phyloP scores from a whole-genome alignment of 2,888 invertebrate species.

The Rutpela maculata region DNA sequence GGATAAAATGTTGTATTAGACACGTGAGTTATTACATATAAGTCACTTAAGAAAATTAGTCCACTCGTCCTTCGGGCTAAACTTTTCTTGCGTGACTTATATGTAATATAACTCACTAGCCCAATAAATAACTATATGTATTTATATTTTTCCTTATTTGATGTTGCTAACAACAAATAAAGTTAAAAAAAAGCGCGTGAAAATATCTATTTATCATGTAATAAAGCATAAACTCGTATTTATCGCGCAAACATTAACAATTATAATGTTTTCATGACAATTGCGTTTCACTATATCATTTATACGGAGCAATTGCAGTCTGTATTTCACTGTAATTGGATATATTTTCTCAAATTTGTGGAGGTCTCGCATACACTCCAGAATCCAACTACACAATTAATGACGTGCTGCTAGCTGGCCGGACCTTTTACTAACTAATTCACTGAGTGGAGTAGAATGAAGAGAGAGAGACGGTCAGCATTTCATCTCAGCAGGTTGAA shows the following conservation, averaged over 20 bases:
- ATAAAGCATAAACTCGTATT: neutral
- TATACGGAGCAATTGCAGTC: slow-evolving; percentile 15
- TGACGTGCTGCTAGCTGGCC: slow-evolving; percentile 40
- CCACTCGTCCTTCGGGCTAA: too few species aligned
- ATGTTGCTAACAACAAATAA: too few species aligned
- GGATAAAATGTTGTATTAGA: too few species aligned
- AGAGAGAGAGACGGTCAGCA: slow-evolving; percentile 44
- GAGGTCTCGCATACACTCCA: slow-evolving; percentile 25
- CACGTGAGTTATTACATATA: too few species aligned
- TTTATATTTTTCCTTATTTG: too few species aligned
- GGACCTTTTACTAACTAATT: slow-evolving; percentile 42
- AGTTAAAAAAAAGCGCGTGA: too few species aligned
- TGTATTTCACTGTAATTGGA: slow-evolving; percentile 32
- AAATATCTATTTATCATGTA: neutral
- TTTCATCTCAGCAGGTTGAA: slow-evolving; percentile 51
- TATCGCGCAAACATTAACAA: neutral
- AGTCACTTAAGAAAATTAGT: too few species aligned
- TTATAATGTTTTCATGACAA: neutral
- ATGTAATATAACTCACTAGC: too few species aligned
- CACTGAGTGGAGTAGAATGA: slow-evolving; percentile 41
- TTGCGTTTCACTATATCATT: slow-evolving; percentile 7
- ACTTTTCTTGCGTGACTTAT: too few species aligned
- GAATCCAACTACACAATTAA: slow-evolving; percentile 44
- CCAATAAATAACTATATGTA: too few species aligned
- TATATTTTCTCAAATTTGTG: slow-evolving; percentile 41